phyloP scores from a whole-genome alignment of 2,888 invertebrate species.

The Criorhina ranunculi region DNA sequence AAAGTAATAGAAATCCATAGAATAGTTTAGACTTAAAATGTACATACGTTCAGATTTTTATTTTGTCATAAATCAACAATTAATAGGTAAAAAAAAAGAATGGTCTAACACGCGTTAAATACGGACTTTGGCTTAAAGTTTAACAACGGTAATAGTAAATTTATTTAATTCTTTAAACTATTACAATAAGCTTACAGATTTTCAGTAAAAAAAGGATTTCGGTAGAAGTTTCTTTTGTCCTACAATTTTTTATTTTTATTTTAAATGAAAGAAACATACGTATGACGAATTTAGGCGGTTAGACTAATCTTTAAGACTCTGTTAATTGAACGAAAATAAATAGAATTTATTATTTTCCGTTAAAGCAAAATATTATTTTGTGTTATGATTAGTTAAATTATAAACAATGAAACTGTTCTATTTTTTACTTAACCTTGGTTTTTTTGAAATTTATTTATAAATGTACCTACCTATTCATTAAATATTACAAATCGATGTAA shows the following conservation, averaged over 20 bases:
- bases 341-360: slow-evolving; percentile 11
- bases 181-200: background rate
- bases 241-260: no score
- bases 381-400: slow-evolving; percentile 11
- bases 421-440: background rate
- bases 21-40: slow-evolving; percentile 55
- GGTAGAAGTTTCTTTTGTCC: background rate
- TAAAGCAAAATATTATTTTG: slow-evolving; percentile 9
- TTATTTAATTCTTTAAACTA: background rate
- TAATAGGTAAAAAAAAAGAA: background rate
- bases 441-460: slow-evolving; percentile 22
- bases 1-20: slow-evolving; percentile 36
- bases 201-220: background rate
- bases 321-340: background rate
- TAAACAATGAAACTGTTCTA: background rate
- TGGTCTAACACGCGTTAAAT: background rate
- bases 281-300: background rate
- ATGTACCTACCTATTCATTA: slow-evolving; percentile 3
- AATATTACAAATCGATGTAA: slow-evolving; percentile 16
- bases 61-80: slow-evolving; percentile 29
- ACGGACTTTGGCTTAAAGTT: background rate
- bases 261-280: background rate
- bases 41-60: slow-evolving; percentile 52
- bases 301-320: background rate
- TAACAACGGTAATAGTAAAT: background rate